phyloP scores from a whole-genome alignment of 2,888 invertebrate genomes.

The Smittia aterrima region DNA sequence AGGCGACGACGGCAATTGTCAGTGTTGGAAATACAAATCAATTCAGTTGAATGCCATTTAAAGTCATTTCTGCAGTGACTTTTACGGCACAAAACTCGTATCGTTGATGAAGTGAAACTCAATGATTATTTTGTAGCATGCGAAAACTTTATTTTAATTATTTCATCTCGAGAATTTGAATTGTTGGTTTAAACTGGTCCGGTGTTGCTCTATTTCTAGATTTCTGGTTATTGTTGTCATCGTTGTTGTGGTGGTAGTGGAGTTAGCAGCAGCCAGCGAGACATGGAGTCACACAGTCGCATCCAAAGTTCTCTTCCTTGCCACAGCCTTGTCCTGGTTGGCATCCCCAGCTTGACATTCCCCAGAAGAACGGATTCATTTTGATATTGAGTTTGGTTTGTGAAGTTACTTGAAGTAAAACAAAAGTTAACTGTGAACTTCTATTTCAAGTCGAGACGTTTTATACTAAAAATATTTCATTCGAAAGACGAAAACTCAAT shows the following conservation, averaged over 20 bases:
- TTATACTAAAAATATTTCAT: background rate
- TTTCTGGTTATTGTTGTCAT: no score
- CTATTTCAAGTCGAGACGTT: background rate
- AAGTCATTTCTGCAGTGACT: background rate
- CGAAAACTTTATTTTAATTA: background rate
- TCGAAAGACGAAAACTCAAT: no score
- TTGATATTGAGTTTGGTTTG: background rate
- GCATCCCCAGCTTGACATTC: background rate
- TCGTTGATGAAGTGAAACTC: background rate
- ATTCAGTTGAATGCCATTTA: constrained; percentile 8
- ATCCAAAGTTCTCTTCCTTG: background rate
- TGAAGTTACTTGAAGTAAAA: background rate
- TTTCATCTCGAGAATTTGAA: background rate
- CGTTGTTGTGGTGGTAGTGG: no score
- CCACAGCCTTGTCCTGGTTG: background rate
- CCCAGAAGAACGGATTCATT: background rate
- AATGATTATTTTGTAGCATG: background rate
- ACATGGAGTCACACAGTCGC: background rate
- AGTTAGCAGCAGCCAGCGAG: background rate
- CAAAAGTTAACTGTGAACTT: background rate
- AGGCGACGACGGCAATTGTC: background rate
- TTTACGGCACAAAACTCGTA: background rate
- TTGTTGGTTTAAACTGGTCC: no score
- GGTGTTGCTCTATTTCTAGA: no score
- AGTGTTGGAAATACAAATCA: constrained; percentile 1